Percentiles rank a stretch among this genome's conserved stretches.
Evolutionary conservation across 2,797 vertebrate genomes (phyloP).

Genomic region (Scleropages formosus): DNA sequence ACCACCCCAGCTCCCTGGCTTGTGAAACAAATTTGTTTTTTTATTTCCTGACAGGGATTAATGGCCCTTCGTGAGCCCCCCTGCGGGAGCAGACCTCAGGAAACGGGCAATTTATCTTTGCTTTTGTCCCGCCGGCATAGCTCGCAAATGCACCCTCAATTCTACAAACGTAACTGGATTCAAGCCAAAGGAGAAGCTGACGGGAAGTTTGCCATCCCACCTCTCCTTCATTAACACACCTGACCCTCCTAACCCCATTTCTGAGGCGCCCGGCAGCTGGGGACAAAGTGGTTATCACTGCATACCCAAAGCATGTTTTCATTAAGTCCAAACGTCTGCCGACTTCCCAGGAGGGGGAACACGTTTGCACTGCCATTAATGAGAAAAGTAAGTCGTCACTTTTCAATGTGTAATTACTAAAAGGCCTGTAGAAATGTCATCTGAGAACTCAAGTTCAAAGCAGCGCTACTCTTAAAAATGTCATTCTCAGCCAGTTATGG

Average conservation of each 20-base stretch:
- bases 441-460: not conserved
- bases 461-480: constrained; percentile 12
- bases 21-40: constrained; percentile 65
- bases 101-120: constrained; percentile 73
- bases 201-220: constrained; percentile 31
- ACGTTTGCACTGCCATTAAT: not conserved
- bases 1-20: constrained; percentile 47
- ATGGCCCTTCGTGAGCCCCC: constrained; percentile 64
- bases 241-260: constrained; percentile 27
- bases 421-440: not conserved
- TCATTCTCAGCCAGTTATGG: not conserved
- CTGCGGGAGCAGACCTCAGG: constrained; percentile 58
- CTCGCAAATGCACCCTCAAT: constrained; percentile 48
- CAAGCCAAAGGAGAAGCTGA: constrained; percentile 55
- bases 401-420: constrained; percentile 22
- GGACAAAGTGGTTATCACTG: not conserved
- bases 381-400: not conserved
- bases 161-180: constrained; percentile 62
- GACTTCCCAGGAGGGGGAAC: constrained; percentile 17
- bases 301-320: constrained; percentile 4
- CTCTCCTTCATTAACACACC: constrained; percentile 37
- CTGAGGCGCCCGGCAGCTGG: not conserved
- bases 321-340: constrained; percentile 20
- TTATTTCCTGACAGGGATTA: constrained; percentile 72
- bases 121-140: constrained; percentile 57